A percentile compares a stretch with the other conserved stretches of the same genome.
These are phyloP conservation scores for Batillaria attramentaria DNA, from an alignment of 1,140 invertebrate genomes.

Conservation along the genomic window DNA sequence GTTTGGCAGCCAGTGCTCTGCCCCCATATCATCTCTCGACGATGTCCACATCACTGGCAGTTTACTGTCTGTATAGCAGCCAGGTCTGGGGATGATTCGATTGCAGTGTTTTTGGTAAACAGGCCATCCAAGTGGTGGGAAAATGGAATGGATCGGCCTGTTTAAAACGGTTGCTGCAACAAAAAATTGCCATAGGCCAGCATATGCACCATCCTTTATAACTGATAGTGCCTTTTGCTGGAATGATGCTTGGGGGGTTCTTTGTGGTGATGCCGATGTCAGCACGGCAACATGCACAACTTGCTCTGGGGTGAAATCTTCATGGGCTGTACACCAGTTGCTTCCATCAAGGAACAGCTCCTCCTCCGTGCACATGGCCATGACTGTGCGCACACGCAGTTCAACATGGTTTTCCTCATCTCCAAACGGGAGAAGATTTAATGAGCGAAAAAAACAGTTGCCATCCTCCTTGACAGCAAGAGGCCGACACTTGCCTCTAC, in stretches of 20 bases:
- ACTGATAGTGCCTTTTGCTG: neutral
- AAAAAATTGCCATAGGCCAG: neutral
- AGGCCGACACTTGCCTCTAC: neutral
- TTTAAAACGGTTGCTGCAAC: neutral
- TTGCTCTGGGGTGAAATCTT: neutral
- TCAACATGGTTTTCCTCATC: neutral
- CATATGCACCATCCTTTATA: neutral
- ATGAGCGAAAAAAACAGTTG: conserved; percentile 10
- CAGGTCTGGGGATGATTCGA: neutral
- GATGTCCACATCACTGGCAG: neutral
- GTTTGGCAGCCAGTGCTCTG: neutral
- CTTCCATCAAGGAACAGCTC: neutral
- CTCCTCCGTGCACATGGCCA: neutral
- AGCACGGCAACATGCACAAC: neutral
- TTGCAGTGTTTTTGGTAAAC: neutral
- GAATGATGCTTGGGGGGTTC: neutral
- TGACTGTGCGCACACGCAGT: neutral
- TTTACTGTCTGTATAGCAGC: neutral
- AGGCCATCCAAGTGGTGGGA: neutral
- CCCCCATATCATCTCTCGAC: neutral
- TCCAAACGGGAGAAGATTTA: neutral
- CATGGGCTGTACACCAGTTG: neutral
- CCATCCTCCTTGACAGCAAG: neutral
- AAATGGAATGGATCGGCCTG: neutral
- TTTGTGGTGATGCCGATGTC: neutral